A percentile compares a stretch with the other conserved stretches of the same genome.
phyloP scores from a whole-genome alignment of 2,888 invertebrate species.

The Emesis furor region DNA sequence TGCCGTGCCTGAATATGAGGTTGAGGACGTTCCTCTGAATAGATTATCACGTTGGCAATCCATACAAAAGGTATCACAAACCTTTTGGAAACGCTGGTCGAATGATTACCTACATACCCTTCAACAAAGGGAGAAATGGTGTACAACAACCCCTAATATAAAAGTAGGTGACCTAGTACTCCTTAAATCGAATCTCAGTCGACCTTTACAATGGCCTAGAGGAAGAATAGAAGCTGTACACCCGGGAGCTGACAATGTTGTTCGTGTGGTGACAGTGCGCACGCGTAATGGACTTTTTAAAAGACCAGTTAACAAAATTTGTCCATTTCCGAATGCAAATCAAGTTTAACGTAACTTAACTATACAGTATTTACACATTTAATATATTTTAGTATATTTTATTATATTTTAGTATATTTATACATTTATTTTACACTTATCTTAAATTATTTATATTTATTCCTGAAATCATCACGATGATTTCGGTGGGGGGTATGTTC shows the following conservation, averaged over 20 bases:
- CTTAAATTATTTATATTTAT: too few relatives aligned
- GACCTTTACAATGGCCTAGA: conserved; percentile 34
- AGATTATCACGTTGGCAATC: conserved; percentile 31
- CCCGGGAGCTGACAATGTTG: conserved; percentile 15
- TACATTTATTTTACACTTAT: too few relatives aligned
- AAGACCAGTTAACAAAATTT: background rate
- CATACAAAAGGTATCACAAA: conserved; percentile 39
- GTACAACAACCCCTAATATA: conserved; percentile 11
- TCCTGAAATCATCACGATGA: background rate
- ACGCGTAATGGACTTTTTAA: background rate
- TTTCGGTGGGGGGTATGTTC: conserved; percentile 11
- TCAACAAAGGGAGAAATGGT: conserved; percentile 30
- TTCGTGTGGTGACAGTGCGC: background rate
- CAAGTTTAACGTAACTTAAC: background rate
- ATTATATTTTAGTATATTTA: too few relatives aligned
- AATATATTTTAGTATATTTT: too few relatives aligned
- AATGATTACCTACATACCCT: conserved; percentile 40
- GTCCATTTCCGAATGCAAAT: background rate
- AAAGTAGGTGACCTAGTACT: conserved; percentile 46
- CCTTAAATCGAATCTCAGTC: conserved; percentile 19
- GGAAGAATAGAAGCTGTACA: conserved; percentile 24
- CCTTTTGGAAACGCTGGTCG: conserved; percentile 50
- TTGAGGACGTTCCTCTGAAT: background rate
- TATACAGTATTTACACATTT: too few relatives aligned
- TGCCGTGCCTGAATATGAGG: conserved; percentile 4